Base-by-base conservation (phyloP, 2,113 vertebrate species). In the Sebastes fasciatus region DNA sequence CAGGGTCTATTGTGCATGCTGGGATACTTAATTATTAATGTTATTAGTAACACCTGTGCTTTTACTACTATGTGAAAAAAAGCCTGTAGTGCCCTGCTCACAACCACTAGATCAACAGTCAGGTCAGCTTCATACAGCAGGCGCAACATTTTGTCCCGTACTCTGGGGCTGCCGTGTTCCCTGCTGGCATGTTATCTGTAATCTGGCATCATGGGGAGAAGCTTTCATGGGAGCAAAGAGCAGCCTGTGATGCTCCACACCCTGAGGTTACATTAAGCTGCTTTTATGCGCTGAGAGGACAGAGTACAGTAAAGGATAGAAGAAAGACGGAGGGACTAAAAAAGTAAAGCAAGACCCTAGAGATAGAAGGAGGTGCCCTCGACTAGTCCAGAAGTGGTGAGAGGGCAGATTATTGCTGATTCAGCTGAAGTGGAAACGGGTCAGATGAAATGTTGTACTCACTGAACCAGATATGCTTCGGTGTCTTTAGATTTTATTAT, bases 221-320 rank as follows among this genome's bases (percentile, higher is more conserved):
- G 65, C 84, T 77, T 71, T 84, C 70, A 82, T 63, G 64, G 62
- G 46, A 78, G 84, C 72, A 80, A 54, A 86, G 49, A 74, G 82
- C 65, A 26, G 71, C 54, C 73, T 61, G 83, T 76, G 74, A 87
- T 17, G 79, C 80, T 71, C 16, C 57, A 62, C 67, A 84, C 80
- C 92, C 92, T 9, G 81, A 89, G 91, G 91, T 89, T 75, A 92
- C 86, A 92, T 93, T 91, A 92, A 89, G 86, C 78, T 88, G 84
- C 89, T 93, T 92, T 89, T 86, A 83, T 86, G 89, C 75, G 51
- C 77, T 57, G 75, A 86, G 64, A 90, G 69, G 66, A 86, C 68
- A 75, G 67, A 79, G 65, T 58, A 74, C 62, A 77, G 85, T 65
- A n/a, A 26, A 64, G 45, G 48, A 77, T 16, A 68, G 83, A 71